Base-by-base conservation (phyloP, 1,140 invertebrate species). In the Brachionus sp. region DNA sequence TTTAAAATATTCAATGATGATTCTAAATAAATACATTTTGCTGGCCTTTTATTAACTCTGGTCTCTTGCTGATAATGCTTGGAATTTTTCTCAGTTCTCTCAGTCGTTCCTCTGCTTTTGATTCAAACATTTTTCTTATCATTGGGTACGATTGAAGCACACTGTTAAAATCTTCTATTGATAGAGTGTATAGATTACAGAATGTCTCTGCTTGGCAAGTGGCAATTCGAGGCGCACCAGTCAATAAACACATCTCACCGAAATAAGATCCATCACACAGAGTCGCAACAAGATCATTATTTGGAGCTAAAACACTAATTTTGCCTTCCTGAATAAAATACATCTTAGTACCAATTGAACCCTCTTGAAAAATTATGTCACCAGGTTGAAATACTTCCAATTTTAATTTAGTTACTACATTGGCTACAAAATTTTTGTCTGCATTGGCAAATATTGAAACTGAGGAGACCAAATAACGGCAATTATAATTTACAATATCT, bases 61-160 rank as follows among this genome's bases (percentile, higher is more conserved):
- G 35, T 16, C 57, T 10, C 5, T 53, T 44, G 13, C 10, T 39
- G 10, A 82, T 82, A 13, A 82, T 91, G 87, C 94, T 96, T 57
- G 96, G 95, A 91, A 98, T 97, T 91, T 98, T 98, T 77, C 96
- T 96, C 88, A 98, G 97, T 91, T 98, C 98, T 90, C 97, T 97
- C 85, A 98, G 91, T 90, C 94, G 93, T 91, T 98, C 95, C 86
- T 96, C 96, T 86, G 96, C 96, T 85, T 98, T 96, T 88, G 95
- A 97, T 90, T 98, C 97, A 95, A 98, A 97, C 13, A 96, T 98
- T 86, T 96, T 92, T 85, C 96, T 92, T 96, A 98, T 98, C 80
- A 98, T 91, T 37, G 96, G 97, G 91, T 98, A 98, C 90, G 97
- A 94, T 89, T 98, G 96, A 85, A 98, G 92, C 64, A 98, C 96